Evolutionary conservation across 2,888 invertebrate genomes (phyloP), one percentile per base, ranked within the genome.

Genomic region (Epinotia nisella): DNA sequence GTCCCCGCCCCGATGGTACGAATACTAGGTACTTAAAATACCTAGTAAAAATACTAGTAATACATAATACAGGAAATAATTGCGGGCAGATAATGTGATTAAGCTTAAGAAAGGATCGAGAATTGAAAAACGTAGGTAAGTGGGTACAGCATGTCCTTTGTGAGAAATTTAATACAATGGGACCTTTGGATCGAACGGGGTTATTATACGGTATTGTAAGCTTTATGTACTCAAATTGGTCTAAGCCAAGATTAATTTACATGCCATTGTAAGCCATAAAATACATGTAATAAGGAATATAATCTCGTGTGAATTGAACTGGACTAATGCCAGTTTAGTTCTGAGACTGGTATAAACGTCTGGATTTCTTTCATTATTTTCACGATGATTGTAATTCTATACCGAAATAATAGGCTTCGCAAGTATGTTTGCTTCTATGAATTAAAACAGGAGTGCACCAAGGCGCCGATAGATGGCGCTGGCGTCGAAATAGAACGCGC

Each of bases 81-180:
- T 64, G 70, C 62, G 58, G 58, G 58, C 9, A 58, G 49, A 64
- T n/a, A 58, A 70, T 70, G 41, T 35, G 62, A 65, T 71, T 59
- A 65, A 59, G 5, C 39, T 49, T 21, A 59, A 65, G 39, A 71
- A 65, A 59, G 17, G 59, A 71, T 71, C 59, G 58, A 24, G 59
- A 71, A 65, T 65, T 41, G 71, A 65, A 71, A 65, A 53, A 15
- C 17, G n/a, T 3, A 41, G 59, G 59, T 65, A 71, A 71, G 64
- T 71, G 70, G 64, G 17, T 17, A 49, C 3, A 24, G 58, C 53
- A 51, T 59, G 53, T 65, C 59, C 51, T 71, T 65, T 71, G 65
- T 65, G 39, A 1, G 13, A 59, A 58, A 39, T 53, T 41, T 51
- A 59, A 62, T 49, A 71, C 65, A 65, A 71, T 58, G 35, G 64